Base-by-base conservation (phyloP, 2,888 invertebrate species). In the Thyatira batis region DNA sequence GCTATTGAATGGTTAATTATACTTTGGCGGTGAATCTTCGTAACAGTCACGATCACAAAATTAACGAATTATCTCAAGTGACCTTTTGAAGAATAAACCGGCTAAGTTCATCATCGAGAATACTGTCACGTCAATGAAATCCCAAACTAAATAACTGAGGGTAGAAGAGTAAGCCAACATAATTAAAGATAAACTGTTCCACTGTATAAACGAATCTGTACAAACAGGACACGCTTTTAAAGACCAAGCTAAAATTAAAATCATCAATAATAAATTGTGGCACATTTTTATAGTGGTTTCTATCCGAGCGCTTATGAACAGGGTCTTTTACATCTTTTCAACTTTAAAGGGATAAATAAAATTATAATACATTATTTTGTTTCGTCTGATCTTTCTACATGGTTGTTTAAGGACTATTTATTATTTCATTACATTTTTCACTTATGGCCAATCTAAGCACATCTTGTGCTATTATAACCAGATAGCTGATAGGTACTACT, bases 151-250 rank as follows among this genome's bases (percentile, higher is more conserved):
- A 73, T 71, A 75, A 73, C 58, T 67, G 60, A 39, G 53, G 58
- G 58, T 69, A 67, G 69, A 70, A 67, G 60, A 65, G 67, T 65
- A 69, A 72, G 63, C 62, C 60, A 60, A 61, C 69, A 52, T 69
- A 74, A 80, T 78, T 72, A 71, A 76, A 79, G 71, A 74, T 72
- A 64, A 72, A 73, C 74, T 69, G 61, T 68, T 61, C 53, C 55
- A 51, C 58, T 52, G 61, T 67, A 74, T 71, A 73, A 53, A 57
- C 60, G 56, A 61, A 60, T 67, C 57, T 65, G 33, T 33, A 13
- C 33, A 59, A 59, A 57, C 58, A 54, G 53, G 60, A 68, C 49
- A 51, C 39, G 44, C 56, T 25, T 67, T 33, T 56, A 54, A 25
- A 55, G 56, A 65, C 62, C 58, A 56, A 25, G 50, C 52, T 17